phyloP scores from a whole-genome alignment of 2,888 invertebrate species.

The Eupithecia inturbata region DNA sequence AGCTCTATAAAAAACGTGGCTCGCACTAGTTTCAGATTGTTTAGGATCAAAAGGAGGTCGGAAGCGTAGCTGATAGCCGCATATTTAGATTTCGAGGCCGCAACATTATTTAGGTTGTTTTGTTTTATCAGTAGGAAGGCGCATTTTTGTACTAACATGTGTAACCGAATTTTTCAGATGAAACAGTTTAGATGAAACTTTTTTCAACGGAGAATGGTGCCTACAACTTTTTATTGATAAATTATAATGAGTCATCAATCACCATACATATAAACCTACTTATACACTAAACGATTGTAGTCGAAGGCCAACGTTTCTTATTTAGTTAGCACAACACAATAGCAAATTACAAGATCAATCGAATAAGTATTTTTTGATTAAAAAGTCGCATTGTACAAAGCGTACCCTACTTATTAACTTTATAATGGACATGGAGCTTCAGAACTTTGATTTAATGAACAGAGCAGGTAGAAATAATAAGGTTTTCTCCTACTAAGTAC shows the following conservation, averaged over 20 bases:
- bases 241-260: conserved; percentile 5
- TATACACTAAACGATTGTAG: not conserved
- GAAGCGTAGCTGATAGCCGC: conserved; percentile 78
- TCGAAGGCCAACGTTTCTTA: not conserved
- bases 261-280: not conserved
- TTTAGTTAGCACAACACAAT: not conserved
- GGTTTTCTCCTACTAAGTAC: not conserved
- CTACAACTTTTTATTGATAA: not conserved
- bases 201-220: not conserved
- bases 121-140: conserved; percentile 82
- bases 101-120: conserved; percentile 81
- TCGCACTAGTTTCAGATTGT: conserved; percentile 54
- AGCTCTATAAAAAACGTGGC: conserved; percentile 13
- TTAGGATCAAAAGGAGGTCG: conserved; percentile 80
- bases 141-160: conserved; percentile 68
- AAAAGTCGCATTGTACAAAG: not conserved
- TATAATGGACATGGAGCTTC: not conserved
- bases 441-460: not conserved
- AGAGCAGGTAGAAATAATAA: not conserved
- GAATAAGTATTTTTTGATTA: not conserved
- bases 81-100: conserved; percentile 83
- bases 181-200: conserved; percentile 41
- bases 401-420: not conserved
- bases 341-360: not conserved
- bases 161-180: conserved; percentile 63